Base-by-base conservation (phyloP, 2,888 invertebrate genomes). In the Doris montereyensis region DNA sequence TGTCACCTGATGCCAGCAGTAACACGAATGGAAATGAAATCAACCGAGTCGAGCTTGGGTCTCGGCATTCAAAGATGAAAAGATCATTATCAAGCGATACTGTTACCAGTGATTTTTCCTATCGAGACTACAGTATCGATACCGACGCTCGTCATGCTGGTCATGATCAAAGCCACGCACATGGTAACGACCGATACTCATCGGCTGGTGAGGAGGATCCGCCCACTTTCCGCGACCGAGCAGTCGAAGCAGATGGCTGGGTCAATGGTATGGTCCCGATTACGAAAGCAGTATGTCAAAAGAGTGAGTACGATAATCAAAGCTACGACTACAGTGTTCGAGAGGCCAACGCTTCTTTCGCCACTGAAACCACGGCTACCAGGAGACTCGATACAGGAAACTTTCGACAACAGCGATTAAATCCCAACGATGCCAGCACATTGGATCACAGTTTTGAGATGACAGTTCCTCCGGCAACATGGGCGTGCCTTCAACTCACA, bases 331-430 rank as follows among this genome's bases (percentile, higher is more conserved):
- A 34, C 71, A 35, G 13, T 35, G 30, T 71, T 21, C 4, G 35
- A 71, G 71, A 71, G 17, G 71, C 71, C n/a, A 24, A 35, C 10
- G 71, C 71, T 3, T 71, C 71, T 8, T 71, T 71, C 35, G n/a
- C 8, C 8, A 71, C 71, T 32, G 71, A 71, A 10, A 71, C 71
- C 4, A 71, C 32, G 8, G n/a, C n/a, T n/a, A n/a, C n/a, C n/a
- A n/a, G n/a, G n/a, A n/a, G n/a, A n/a, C n/a, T n/a, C n/a, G n/a
- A n/a, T n/a, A n/a, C n/a, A n/a, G n/a, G n/a, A n/a, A n/a, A n/a
- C n/a, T n/a, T n/a, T n/a, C n/a, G n/a, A n/a, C n/a, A n/a, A n/a
- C n/a, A n/a, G n/a, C n/a, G n/a, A n/a, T n/a, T n/a, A n/a, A n/a
- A n/a, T n/a, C n/a, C n/a, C n/a, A n/a, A n/a, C n/a, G n/a, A n/a